A percentile compares a stretch with the other conserved stretches of the same genome.
Conservation (phyloP, 1,140 invertebrate species). For the Bombyx mori region ASM3026992v2 NC_085112.1:6422501-6423000, state of each 20-base stretch:
- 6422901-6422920: constrained; percentile 62
- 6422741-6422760: constrained; percentile 36
- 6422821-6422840: constrained; percentile 46
- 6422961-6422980: constrained; percentile 66
- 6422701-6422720: constrained; percentile 5
- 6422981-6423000: constrained; percentile 57
- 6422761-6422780: constrained; percentile 61
- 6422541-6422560: too few species aligned
- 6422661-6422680: not conserved
- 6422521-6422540: too few species aligned
- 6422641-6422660: too few species aligned
- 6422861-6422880: constrained; percentile 58
- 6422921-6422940: constrained; percentile 63
- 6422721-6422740: constrained; percentile 36
- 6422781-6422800: constrained; percentile 61
- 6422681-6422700: not conserved
- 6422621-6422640: too few species aligned
- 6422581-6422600: too few species aligned
- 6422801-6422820: constrained; percentile 62
- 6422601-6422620: too few species aligned
- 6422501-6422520: too few species aligned
- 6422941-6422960: constrained; percentile 66
- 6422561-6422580: too few species aligned
- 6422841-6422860: constrained; percentile 58
- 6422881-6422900: constrained; percentile 57